These are phyloP conservation scores for Halcyon senegalensis DNA, from an alignment of 2,113 vertebrate genomes.

Conservation along the genomic window DNA sequence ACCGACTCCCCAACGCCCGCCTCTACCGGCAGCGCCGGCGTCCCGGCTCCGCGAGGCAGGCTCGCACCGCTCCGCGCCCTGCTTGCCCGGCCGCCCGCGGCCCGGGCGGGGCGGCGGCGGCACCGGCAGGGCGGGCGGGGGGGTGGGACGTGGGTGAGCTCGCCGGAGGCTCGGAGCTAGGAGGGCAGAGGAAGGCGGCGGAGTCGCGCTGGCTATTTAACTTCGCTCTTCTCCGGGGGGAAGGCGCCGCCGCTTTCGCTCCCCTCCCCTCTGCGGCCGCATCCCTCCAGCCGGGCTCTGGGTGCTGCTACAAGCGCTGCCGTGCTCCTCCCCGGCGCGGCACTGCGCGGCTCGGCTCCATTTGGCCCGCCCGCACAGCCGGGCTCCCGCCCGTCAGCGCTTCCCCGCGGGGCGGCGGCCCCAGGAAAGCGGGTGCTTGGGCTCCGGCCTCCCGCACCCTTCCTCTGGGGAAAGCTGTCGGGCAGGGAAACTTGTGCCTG, in stretches of 20 bases:
- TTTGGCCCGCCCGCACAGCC: background rate
- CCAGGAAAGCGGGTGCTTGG: background rate
- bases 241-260: background rate
- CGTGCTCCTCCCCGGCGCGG: background rate
- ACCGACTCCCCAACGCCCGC: constrained; percentile 60
- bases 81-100: background rate
- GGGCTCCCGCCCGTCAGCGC: background rate
- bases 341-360: background rate
- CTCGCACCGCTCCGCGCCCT: background rate
- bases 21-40: background rate
- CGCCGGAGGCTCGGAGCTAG: background rate
- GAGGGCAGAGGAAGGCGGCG: background rate
- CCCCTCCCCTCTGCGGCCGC: constrained; percentile 17
- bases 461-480: background rate
- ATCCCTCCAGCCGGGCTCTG: background rate
- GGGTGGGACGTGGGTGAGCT: background rate
- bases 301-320: background rate
- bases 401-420: background rate
- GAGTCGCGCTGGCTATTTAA: constrained; percentile 5
- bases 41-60: background rate
- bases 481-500: background rate
- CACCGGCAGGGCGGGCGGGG: background rate
- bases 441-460: background rate
- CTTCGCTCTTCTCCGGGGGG: background rate
- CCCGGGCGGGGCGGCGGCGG: background rate